phyloP scores from a whole-genome alignment of 1,140 invertebrate species.

The Phymastichus coffea region DNA sequence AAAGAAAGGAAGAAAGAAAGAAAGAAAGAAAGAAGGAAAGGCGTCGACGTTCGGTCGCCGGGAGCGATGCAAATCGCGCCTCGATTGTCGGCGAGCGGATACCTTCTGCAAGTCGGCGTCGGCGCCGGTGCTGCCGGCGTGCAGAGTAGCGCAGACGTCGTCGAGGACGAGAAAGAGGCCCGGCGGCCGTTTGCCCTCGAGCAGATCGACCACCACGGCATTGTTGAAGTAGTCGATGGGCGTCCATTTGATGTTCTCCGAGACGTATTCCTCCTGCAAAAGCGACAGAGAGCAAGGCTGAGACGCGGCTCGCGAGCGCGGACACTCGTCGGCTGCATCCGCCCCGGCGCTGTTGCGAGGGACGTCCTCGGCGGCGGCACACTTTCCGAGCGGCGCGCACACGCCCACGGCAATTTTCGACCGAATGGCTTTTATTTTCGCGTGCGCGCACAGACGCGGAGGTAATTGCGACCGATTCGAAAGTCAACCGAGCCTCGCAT shows the following conservation, averaged over 20 bases:
- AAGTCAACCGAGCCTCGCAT: no score
- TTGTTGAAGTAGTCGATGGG: conserved; percentile 81
- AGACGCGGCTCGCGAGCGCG: conserved; percentile 10
- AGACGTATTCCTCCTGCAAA: conserved; percentile 70
- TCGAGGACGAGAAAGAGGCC: conserved; percentile 71
- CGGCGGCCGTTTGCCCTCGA: conserved; percentile 62
- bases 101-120: conserved; percentile 65
- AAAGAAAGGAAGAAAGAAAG: conserved; percentile 14
- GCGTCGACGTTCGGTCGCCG: not conserved
- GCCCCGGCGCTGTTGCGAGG: conserved; percentile 31
- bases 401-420: no score
- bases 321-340: conserved; percentile 10
- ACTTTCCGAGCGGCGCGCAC: no score
- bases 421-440: no score
- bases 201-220: conserved; percentile 71
- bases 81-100: no score
- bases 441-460: no score
- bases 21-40: not conserved
- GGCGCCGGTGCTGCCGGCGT: conserved; percentile 69
- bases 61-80: no score
- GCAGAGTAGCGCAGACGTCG: conserved; percentile 75
- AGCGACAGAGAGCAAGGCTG: conserved; percentile 5
- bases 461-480: no score
- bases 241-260: conserved; percentile 73
- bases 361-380: no score